These are phyloP conservation scores for Rostratula benghalensis DNA, from an alignment of 2,113 vertebrate species.

Conservation along the genomic window DNA sequence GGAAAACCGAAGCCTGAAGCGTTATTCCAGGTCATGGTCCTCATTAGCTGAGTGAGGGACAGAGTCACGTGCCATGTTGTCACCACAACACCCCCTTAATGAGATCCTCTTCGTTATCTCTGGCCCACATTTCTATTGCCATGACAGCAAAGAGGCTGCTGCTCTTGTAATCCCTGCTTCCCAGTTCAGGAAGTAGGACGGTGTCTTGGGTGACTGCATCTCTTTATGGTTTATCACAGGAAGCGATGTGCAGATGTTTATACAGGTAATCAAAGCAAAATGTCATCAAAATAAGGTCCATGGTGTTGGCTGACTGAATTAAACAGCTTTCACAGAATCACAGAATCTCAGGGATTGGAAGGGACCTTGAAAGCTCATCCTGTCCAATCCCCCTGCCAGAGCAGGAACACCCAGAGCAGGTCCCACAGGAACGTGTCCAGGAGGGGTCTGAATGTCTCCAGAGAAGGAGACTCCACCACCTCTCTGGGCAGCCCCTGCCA, in stretches of 20 bases:
- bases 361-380: no score
- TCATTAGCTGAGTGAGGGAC: neutral
- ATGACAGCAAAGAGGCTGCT: constrained; percentile 38
- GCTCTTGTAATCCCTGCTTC: neutral
- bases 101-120: neutral
- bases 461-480: no score
- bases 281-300: neutral
- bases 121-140: neutral
- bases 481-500: no score
- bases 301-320: neutral
- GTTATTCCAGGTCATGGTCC: neutral
- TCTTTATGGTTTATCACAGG: neutral
- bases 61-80: neutral
- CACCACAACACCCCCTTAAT: neutral
- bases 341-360: no score
- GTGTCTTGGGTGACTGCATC: neutral
- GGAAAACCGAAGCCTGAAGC: neutral
- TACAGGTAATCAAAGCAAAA: neutral
- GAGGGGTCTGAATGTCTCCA: no score
- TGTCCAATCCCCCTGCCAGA: no score
- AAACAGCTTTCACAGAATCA: neutral
- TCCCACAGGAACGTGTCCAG: no score
- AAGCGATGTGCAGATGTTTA: neutral
- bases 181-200: neutral
- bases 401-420: no score